These are phyloP conservation scores for Bungarus multicinctus DNA, from an alignment of 2,113 vertebrate genomes.

Conservation along the genomic window DNA sequence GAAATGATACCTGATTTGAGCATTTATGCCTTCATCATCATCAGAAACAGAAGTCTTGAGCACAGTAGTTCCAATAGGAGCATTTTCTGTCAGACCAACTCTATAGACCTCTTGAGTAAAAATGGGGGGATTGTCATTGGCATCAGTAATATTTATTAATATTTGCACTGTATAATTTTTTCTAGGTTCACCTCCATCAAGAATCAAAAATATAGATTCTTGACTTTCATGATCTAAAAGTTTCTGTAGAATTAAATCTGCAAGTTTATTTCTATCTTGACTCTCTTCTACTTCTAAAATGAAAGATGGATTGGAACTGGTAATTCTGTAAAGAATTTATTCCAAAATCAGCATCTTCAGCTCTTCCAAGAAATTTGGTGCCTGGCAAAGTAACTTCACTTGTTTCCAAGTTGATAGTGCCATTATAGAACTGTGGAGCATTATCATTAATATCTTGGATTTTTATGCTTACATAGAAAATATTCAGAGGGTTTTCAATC, in stretches of 20 bases:
- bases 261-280: conserved; percentile 49
- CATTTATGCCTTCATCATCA: conserved; percentile 64
- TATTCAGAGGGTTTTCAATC: conserved; percentile 69
- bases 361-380: conserved; percentile 59
- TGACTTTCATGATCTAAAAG: conserved; percentile 62
- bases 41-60: conserved; percentile 63
- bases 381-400: conserved; percentile 39
- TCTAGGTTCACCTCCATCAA: conserved; percentile 65
- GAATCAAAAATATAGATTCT: conserved; percentile 41
- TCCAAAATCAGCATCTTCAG: conserved; percentile 62
- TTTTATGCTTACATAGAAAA: conserved; percentile 55
- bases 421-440: conserved; percentile 20
- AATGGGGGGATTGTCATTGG: conserved; percentile 61
- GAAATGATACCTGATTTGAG: conserved; percentile 62
- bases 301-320: conserved; percentile 51
- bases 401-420: conserved; percentile 27
- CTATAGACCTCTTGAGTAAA: conserved; percentile 61
- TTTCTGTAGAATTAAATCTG: conserved; percentile 65
- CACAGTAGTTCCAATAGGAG: conserved; percentile 46
- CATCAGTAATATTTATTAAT: conserved; percentile 58
- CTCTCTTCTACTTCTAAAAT: conserved; percentile 42
- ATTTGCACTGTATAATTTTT: conserved; percentile 61
- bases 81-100: conserved; percentile 58
- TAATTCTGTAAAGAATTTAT: conserved; percentile 59
- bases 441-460: conserved; percentile 50